A percentile compares a stretch with the other conserved stretches of the same genome.
phyloP scores from a whole-genome alignment of 2,797 vertebrate genomes.

The Sparus aurata region DNA sequence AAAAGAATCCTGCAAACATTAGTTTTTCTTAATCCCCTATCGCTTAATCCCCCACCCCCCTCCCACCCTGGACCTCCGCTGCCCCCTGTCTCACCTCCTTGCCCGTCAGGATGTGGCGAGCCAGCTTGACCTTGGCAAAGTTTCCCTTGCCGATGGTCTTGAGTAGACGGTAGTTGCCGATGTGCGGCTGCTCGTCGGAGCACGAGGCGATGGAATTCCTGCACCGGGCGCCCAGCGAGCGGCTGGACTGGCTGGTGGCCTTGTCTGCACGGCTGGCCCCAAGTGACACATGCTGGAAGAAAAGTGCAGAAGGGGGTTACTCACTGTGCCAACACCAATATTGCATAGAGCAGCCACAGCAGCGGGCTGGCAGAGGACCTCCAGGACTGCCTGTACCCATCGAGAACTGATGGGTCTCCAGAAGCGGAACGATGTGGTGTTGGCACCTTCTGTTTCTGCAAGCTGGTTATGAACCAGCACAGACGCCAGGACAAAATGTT shows the following conservation, averaged over 20 bases:
- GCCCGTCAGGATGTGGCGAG: conserved; percentile 92
- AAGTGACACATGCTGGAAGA: conserved; percentile 87
- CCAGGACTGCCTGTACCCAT: conserved; percentile 12
- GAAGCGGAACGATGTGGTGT: conserved; percentile 8
- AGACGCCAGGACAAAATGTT: no score
- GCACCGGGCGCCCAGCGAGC: conserved; percentile 90
- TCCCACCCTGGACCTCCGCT: neutral
- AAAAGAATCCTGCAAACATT: neutral
- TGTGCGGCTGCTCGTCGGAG: conserved; percentile 92
- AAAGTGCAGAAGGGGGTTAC: conserved; percentile 14
- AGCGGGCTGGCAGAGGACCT: conserved; percentile 17
- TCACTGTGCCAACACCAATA: conserved; percentile 15
- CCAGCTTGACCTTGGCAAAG: conserved; percentile 96
- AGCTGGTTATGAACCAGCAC: conserved; percentile 1
- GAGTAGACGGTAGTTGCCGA: conserved; percentile 94
- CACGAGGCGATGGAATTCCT: conserved; percentile 93
- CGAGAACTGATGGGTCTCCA: conserved; percentile 19
- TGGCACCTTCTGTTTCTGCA: neutral
- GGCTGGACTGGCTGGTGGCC: conserved; percentile 90
- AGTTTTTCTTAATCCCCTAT: neutral
- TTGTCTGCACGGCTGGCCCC: conserved; percentile 91
- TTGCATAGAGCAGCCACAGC: conserved; percentile 21
- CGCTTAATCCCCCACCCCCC: neutral
- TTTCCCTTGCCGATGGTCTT: conserved; percentile 96
- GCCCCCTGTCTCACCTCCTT: conserved; percentile 86